Evolutionary conservation across 2,888 invertebrate genomes (phyloP).

Genomic region (Eupithecia pulchellata): DNA sequence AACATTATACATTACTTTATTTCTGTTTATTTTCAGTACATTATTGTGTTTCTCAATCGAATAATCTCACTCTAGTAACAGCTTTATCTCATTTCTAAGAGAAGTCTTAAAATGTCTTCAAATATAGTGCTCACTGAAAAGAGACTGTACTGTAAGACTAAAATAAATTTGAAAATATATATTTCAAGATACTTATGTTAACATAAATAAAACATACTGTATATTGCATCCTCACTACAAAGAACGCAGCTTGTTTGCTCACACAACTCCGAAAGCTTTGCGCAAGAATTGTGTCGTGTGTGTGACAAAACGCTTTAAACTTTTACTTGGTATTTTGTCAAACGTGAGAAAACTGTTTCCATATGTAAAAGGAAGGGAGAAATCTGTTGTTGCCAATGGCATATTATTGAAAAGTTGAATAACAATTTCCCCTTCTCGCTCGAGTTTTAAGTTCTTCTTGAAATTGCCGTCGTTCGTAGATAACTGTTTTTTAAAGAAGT

Average conservation of each 20-base stretch:
- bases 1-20: constrained; percentile 12
- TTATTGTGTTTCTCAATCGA: neutral
- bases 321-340: constrained; percentile 47
- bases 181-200: neutral
- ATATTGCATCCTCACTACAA: constrained; percentile 51
- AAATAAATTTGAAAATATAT: too few species aligned
- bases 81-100: neutral
- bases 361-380: constrained; percentile 46
- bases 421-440: constrained; percentile 14
- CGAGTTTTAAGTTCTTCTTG: constrained; percentile 3
- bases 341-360: constrained; percentile 45
- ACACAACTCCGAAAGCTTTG: constrained; percentile 58
- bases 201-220: neutral
- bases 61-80: neutral
- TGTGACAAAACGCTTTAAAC: constrained; percentile 59
- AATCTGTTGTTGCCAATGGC: constrained; percentile 31
- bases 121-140: neutral
- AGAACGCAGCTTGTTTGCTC: constrained; percentile 58
- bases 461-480: neutral
- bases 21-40: constrained; percentile 2
- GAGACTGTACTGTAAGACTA: neutral
- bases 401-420: constrained; percentile 22
- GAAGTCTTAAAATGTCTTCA: neutral
- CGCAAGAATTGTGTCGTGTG: constrained; percentile 46
- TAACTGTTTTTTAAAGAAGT: neutral